Percentiles rank a stretch among this genome's conserved stretches.
Evolutionary conservation across 1,140 invertebrate genomes (phyloP).

Genomic region (Anastatus disparis): DNA sequence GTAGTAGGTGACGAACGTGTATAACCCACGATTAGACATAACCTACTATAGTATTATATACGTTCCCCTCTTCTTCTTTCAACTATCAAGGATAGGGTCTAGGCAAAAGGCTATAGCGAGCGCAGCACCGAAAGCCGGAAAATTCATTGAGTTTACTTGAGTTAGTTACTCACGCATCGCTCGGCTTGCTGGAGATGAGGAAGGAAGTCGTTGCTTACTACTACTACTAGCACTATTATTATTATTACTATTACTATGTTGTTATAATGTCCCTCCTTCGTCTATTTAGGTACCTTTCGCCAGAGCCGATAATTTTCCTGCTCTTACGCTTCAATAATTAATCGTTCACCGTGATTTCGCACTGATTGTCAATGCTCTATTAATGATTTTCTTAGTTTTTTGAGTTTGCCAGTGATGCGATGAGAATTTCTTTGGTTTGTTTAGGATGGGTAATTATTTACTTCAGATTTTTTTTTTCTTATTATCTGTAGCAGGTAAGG

Average conservation of each 20-base stretch:
- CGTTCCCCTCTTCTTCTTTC: no score
- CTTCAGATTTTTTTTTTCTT: neutral
- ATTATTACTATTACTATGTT: no score
- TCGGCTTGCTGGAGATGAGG: slow-evolving; percentile 39
- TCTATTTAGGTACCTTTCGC: no score
- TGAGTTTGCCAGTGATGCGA: no score
- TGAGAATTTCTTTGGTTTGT: neutral
- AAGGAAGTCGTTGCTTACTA: slow-evolving; percentile 54
- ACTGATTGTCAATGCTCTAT: no score
- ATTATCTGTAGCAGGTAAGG: no score
- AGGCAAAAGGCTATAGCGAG: no score
- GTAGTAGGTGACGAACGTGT: no score
- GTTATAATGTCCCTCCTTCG: neutral
- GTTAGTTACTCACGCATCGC: slow-evolving; percentile 59
- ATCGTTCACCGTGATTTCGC: slow-evolving; percentile 33
- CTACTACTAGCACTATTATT: slow-evolving; percentile 40
- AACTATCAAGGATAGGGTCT: neutral
- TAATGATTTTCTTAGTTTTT: no score
- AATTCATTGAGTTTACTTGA: slow-evolving; percentile 64
- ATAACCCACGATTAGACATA: no score
- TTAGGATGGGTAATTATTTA: no score
- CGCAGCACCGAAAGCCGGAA: slow-evolving; percentile 55
- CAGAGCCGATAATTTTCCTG: slow-evolving; percentile 39
- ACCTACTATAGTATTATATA: no score
- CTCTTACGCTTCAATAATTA: slow-evolving; percentile 26